Conservation (phyloP, 2,113 vertebrate genomes). For the Cyphomyrus discorhynchus region DNA sequence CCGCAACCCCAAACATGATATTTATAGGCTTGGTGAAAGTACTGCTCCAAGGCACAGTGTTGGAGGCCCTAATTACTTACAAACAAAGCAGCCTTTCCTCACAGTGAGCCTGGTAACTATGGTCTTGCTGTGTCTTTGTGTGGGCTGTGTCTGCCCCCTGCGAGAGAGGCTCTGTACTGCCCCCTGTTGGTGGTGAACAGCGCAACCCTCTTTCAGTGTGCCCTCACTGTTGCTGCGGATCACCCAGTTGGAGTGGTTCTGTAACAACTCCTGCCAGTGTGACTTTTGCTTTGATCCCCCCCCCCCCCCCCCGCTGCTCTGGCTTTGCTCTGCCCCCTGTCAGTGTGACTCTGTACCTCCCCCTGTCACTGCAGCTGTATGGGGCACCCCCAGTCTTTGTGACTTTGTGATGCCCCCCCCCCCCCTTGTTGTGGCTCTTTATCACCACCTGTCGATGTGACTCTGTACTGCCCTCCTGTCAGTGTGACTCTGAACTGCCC, state of each 20-base stretch:
- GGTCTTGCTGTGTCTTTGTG: background rate
- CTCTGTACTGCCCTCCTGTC: background rate
- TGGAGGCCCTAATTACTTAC: background rate
- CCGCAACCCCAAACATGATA: background rate
- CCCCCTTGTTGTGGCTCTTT: background rate
- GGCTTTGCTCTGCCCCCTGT: background rate
- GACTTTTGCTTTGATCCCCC: background rate
- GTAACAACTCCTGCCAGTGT: background rate
- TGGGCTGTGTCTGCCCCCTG: background rate
- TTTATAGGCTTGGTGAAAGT: background rate
- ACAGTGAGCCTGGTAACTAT: slow-evolving; percentile 1
- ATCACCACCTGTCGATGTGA: background rate
- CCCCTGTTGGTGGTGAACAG: background rate
- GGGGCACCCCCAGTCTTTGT: background rate
- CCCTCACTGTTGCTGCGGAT: background rate
- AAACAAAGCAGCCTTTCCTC: background rate
- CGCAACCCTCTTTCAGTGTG: background rate
- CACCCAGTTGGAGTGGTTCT: background rate
- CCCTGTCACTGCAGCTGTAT: too few relatives aligned
- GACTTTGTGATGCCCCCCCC: too few relatives aligned
- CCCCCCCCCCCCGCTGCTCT: background rate
- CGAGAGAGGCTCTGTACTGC: background rate
- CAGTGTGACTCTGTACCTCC: background rate
- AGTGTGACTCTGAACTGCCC: too few relatives aligned
- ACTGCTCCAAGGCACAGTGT: background rate